A percentile compares a stretch with the other conserved stretches of the same genome.
phyloP scores from a whole-genome alignment of 2,797 vertebrate species.

The Mormyrops boulengeri region DNA sequence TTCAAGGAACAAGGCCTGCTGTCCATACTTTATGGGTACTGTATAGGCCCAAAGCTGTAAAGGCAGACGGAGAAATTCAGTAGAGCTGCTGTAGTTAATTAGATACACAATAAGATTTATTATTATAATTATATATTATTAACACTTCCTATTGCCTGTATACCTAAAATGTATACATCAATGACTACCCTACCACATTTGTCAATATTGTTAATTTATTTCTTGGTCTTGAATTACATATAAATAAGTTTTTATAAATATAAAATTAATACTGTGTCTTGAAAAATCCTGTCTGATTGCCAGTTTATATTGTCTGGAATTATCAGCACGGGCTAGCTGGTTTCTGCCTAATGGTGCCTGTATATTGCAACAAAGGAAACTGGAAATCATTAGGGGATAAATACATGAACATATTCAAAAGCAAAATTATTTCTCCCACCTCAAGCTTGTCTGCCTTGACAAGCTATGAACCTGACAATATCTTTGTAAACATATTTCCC shows the following conservation, averaged over 20 bases:
- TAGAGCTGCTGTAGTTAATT: not conserved
- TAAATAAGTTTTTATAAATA: slow-evolving; percentile 16
- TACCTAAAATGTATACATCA: not conserved
- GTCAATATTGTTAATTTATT: slow-evolving; percentile 28
- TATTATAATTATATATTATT: not conserved
- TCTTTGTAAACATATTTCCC: not conserved
- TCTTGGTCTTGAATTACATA: not conserved
- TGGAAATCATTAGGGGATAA: slow-evolving; percentile 22
- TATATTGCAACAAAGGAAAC: not conserved
- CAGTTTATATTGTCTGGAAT: slow-evolving; percentile 23
- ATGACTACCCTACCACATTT: not conserved
- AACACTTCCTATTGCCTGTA: not conserved
- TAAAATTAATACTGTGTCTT: slow-evolving; percentile 32
- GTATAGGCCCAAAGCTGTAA: not conserved
- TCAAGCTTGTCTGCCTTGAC: not conserved
- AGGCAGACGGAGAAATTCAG: not conserved
- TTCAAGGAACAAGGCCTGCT: not conserved
- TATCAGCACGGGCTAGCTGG: not conserved
- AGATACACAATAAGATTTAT: not conserved
- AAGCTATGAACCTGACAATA: not conserved
- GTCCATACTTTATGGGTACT: not conserved
- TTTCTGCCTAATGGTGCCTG: not conserved
- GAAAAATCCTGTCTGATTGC: slow-evolving; percentile 25
- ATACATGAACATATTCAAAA: slow-evolving; percentile 13
- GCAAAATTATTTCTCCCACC: slow-evolving; percentile 5